phyloP scores from a whole-genome alignment of 1,140 invertebrate genomes.

The Neodiprion lecontei region DNA sequence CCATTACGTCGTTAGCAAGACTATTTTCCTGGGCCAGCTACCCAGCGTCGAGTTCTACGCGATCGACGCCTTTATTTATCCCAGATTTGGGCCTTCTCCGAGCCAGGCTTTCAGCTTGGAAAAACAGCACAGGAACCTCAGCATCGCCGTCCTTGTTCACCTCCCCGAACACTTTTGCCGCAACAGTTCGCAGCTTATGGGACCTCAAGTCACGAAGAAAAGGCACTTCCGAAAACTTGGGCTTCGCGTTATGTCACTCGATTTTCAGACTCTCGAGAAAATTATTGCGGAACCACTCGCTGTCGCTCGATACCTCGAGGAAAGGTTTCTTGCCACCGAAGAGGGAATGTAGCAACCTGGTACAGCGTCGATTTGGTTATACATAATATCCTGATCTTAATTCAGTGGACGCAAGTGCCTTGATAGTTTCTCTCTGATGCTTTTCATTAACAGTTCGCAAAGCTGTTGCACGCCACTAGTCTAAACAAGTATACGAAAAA shows the following conservation, averaged over 20 bases:
- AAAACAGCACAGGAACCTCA: conserved; percentile 49
- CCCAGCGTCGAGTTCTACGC: conserved; percentile 68
- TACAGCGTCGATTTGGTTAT: no score
- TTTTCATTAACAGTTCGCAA: no score
- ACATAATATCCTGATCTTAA: no score
- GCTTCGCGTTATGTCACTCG: conserved; percentile 68
- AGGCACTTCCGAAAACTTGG: conserved; percentile 69
- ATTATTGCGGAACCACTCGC: conserved; percentile 52
- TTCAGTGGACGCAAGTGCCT: no score
- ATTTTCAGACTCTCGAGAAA: conserved; percentile 63
- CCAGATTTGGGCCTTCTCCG: conserved; percentile 42
- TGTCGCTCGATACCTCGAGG: conserved; percentile 56
- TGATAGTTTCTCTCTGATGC: no score
- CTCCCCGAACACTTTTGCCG: conserved; percentile 72
- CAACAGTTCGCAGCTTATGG: conserved; percentile 63
- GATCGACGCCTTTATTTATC: conserved; percentile 69
- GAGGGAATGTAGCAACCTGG: conserved; percentile 30
- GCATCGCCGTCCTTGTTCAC: conserved; percentile 68
- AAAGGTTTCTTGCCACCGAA: conserved; percentile 46
- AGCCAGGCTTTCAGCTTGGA: conserved; percentile 58
- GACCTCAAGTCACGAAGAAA: conserved; percentile 69
- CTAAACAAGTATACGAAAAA: no score
- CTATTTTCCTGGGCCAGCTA: conserved; percentile 63
- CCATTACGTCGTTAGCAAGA: conserved; percentile 57
- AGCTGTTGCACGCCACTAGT: no score